These are phyloP conservation scores for Esox lucius DNA, from an alignment of 2,797 vertebrate species.

Conservation along the genomic window DNA sequence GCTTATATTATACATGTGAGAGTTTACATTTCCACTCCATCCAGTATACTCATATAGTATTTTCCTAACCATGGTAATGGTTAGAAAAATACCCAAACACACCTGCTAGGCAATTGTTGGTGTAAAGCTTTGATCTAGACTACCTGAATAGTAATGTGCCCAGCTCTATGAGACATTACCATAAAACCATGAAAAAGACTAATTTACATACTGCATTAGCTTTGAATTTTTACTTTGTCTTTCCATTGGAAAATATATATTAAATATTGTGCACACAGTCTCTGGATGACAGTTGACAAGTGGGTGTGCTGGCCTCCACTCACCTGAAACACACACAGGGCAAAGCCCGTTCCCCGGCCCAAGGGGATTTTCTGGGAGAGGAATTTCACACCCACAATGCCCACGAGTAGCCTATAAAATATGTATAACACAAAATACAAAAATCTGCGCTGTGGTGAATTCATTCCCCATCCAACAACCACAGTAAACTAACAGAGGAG, in stretches of 20 bases:
- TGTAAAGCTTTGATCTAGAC: conserved; percentile 3
- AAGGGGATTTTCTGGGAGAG: too few relatives aligned
- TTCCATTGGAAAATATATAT: not conserved
- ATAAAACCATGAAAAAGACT: not conserved
- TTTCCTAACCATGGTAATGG: not conserved
- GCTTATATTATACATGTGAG: not conserved
- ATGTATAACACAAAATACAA: too few relatives aligned
- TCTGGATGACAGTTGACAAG: too few relatives aligned
- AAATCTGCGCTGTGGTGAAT: too few relatives aligned
- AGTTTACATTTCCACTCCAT: not conserved
- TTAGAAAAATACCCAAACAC: not conserved
- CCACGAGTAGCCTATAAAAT: too few relatives aligned
- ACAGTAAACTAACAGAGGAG: too few relatives aligned
- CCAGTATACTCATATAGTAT: not conserved
- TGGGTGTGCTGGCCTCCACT: too few relatives aligned
- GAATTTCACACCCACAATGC: too few relatives aligned
- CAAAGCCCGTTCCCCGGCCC: too few relatives aligned
- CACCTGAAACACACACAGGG: too few relatives aligned
- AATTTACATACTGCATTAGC: conserved; percentile 6
- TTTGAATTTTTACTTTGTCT: not conserved
- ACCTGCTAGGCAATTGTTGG: not conserved
- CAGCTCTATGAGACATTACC: not conserved
- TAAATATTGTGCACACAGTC: too few relatives aligned
- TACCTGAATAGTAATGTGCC: not conserved
- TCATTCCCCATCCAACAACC: too few relatives aligned